Percentiles rank a stretch among this genome's conserved stretches.
These are phyloP conservation scores for Anisognathus igniventris DNA, from an alignment of 2,797 vertebrate species.

Conservation along the genomic window DNA sequence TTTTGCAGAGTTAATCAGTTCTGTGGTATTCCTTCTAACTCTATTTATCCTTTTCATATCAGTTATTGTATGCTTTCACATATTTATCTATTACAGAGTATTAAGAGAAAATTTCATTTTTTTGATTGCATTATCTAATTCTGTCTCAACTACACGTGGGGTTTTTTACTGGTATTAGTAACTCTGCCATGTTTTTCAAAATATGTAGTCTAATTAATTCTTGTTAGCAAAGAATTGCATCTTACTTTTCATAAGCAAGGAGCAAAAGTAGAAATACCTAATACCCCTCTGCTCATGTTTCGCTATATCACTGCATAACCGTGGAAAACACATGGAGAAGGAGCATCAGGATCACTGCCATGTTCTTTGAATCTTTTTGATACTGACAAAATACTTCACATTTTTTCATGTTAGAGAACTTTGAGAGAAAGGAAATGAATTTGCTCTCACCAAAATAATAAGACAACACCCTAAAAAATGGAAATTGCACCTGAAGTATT, in stretches of 20 bases:
- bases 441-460: background rate
- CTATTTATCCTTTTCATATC: background rate
- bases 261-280: background rate
- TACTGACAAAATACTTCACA: background rate
- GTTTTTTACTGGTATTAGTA: background rate
- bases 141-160: background rate
- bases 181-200: conserved; percentile 1
- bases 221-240: background rate
- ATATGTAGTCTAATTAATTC: conserved; percentile 10
- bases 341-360: background rate
- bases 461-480: background rate
- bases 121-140: conserved; percentile 5
- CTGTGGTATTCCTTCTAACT: background rate
- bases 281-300: background rate
- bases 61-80: background rate
- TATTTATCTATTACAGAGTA: background rate
- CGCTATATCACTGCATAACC: background rate
- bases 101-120: conserved; percentile 7
- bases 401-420: background rate
- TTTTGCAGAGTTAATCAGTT: background rate
- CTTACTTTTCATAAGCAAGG: background rate
- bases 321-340: background rate
- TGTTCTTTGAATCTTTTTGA: background rate
- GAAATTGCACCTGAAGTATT: background rate
- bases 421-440: background rate